Base-by-base conservation (phyloP, 2,888 invertebrate species). In the Dorcus hopei region DNA sequence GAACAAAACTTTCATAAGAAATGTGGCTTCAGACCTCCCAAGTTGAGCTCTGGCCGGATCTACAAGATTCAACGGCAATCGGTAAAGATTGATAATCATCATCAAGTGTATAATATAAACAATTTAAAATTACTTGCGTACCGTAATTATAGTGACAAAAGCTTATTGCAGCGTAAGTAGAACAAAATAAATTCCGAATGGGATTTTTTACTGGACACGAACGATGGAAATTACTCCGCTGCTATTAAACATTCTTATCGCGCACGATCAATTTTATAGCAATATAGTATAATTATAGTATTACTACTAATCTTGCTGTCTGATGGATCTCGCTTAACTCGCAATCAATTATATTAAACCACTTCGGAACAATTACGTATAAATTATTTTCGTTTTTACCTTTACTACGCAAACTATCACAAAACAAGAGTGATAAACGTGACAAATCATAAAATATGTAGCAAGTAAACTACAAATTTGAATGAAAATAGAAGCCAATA, bases 21-120 rank as follows among this genome's bases (percentile, higher is more conserved):
- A 73, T 73, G 70, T 69, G 69, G 70, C 69, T 67, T 52, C 40
- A 66, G 76, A 75, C 76, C 76, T 73, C 76, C 76, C 76, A 76
- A 75, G 75, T 70, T 56, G 74, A 66, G 58, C 62, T 59, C 59
- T 57, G 57, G 55, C 59, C 55, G 57, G 60, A 65, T 59, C 62
- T 53, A 51, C 61, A 54, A 56, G 58, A 45, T 58, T 53, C 50
- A 60, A 54, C 39, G 53, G 54, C 59, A 62, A 62, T 62, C 62
- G 54, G 51, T 43, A 53, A 55, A 61, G 59, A 63, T 65, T 61
- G 65, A 63, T 65, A 65, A 65, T 63, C 63, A 52, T 51, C 51
- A 47, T 52, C 53, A 58, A 52, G 52, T 49, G 11, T 40, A 41
- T 47, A 56, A 56, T 51, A 56, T 56, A 49, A 56, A 56, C 49